phyloP scores from a whole-genome alignment of 2,888 invertebrate species.

The Cataglyphis cursor region DNA sequence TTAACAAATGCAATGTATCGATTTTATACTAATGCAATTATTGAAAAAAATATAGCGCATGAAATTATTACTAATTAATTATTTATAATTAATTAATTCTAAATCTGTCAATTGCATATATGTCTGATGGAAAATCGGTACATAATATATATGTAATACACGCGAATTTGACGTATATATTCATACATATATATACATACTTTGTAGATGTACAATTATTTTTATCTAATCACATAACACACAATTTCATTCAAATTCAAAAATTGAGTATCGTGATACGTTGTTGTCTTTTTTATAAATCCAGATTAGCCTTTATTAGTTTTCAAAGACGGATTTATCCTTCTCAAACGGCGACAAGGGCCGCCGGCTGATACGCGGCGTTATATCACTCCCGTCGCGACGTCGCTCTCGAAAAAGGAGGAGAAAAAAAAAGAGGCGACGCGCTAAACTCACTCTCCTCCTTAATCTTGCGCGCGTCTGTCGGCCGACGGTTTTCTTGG shows the following conservation, averaged over 20 bases:
- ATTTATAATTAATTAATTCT: neutral
- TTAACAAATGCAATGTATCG: conserved; percentile 21
- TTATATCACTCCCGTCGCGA: conserved; percentile 16
- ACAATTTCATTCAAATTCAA: neutral
- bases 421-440: neutral
- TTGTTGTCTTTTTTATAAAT: conserved; percentile 33
- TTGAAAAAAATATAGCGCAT: conserved; percentile 7
- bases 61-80: neutral
- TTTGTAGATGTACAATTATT: conserved; percentile 8
- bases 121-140: conserved; percentile 2
- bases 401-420: neutral
- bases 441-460: conserved; percentile 27
- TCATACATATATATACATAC: neutral
- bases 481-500: conserved; percentile 18
- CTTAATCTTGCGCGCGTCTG: conserved; percentile 18
- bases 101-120: conserved; percentile 43
- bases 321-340: conserved; percentile 31
- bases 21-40: conserved; percentile 20
- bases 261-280: neutral
- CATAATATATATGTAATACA: neutral
- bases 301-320: conserved; percentile 38
- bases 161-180: neutral
- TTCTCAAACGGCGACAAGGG: neutral
- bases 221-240: neutral
- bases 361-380: neutral